These are phyloP conservation scores for Gopherus flavomarginatus DNA, from an alignment of 2,113 vertebrate genomes.

Conservation along the genomic window DNA sequence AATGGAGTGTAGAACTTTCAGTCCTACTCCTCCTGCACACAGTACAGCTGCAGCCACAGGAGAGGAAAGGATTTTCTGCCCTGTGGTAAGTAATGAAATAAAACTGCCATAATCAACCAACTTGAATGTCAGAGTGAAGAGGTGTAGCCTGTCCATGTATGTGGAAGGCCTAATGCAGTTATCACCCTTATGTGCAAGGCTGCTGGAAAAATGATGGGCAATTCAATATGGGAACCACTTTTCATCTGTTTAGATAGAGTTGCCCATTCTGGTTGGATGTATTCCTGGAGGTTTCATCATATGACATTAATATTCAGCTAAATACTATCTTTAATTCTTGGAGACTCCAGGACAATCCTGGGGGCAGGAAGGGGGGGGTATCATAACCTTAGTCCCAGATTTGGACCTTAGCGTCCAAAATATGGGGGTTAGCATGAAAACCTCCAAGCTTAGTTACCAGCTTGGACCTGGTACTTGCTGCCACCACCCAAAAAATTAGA, in stretches of 20 bases:
- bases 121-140: neutral
- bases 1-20: neutral
- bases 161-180: neutral
- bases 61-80: neutral
- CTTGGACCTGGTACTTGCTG: too few relatives aligned
- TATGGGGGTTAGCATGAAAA: too few relatives aligned
- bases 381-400: too few relatives aligned
- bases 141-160: neutral
- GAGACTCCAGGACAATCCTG: too few relatives aligned
- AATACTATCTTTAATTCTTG: too few relatives aligned
- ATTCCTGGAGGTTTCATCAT: too few relatives aligned
- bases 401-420: too few relatives aligned
- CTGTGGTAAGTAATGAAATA: neutral
- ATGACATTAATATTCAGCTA: too few relatives aligned
- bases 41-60: neutral
- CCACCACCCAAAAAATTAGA: too few relatives aligned
- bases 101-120: neutral
- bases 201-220: neutral
- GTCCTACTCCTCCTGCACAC: neutral
- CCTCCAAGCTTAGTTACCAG: too few relatives aligned
- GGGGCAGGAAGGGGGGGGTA: fast-evolving
- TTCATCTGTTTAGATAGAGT: neutral
- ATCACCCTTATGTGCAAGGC: neutral
- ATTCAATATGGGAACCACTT: neutral
- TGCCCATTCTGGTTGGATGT: too few relatives aligned